Conservation (phyloP, 2,113 vertebrate genomes). For the Cololabis saira region DNA sequence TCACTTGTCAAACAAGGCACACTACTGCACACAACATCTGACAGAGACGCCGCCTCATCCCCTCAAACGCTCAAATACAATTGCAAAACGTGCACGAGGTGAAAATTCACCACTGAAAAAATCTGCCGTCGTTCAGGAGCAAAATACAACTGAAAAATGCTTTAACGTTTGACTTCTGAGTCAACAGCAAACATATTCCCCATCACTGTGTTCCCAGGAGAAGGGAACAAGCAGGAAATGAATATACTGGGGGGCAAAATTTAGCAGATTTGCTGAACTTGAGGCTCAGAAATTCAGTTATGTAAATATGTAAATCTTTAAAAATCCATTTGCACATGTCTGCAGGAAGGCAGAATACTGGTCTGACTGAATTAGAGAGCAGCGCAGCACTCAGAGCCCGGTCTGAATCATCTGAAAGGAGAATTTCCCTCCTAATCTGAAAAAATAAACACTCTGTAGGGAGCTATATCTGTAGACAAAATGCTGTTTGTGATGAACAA, state of each 20-base stretch:
- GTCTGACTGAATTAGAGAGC: conserved; percentile 66
- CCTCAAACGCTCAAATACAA: conserved; percentile 46
- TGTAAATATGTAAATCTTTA: conserved; percentile 79
- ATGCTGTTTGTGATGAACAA: conserved; percentile 29
- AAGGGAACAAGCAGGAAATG: conserved; percentile 54
- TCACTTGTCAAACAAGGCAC: conserved; percentile 67
- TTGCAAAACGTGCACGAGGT: conserved; percentile 40
- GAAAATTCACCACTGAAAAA: conserved; percentile 27
- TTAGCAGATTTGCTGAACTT: conserved; percentile 68
- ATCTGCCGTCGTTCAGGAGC: conserved; percentile 48
- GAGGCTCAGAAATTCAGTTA: conserved; percentile 72
- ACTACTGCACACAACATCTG: conserved; percentile 43
- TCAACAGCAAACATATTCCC: conserved; percentile 60
- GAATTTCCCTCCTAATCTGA: conserved; percentile 43
- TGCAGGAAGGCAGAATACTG: conserved; percentile 63
- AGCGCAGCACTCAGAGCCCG: conserved; percentile 49
- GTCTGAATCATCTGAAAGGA: conserved; percentile 49
- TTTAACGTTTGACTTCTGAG: conserved; percentile 67
- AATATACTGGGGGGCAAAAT: conserved; percentile 65
- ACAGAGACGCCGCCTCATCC: conserved; percentile 41
- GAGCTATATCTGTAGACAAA: conserved; percentile 32
- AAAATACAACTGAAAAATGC: conserved; percentile 44
- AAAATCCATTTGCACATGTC: conserved; percentile 72
- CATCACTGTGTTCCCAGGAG: conserved; percentile 56
- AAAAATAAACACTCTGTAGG: conserved; percentile 45